phyloP scores from a whole-genome alignment of 2,113 vertebrate species.

The Forbesichthys papilliferus region DNA sequence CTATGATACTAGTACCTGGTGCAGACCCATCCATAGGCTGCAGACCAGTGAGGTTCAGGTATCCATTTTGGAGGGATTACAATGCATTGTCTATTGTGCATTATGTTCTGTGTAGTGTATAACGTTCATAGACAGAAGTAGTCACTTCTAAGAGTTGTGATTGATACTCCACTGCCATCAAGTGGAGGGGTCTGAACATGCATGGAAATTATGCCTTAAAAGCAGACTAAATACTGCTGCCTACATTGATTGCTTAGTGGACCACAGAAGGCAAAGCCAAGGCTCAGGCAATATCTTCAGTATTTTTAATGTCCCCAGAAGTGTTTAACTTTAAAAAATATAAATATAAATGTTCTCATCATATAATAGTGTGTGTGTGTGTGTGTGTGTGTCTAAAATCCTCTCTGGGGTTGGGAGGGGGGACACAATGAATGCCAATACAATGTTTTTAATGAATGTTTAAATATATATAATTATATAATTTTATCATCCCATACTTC shows the following conservation, averaged over 20 bases:
- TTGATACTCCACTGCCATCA: slow-evolving; percentile 63
- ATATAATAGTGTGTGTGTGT: not conserved
- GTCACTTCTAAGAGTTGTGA: not conserved
- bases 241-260: not conserved
- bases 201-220: not conserved
- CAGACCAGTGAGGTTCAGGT: slow-evolving; percentile 26
- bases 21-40: slow-evolving; percentile 50
- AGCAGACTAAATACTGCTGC: not conserved
- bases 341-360: no score
- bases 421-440: not conserved
- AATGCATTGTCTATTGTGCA: slow-evolving; percentile 15
- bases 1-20: slow-evolving; percentile 34
- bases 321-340: no score
- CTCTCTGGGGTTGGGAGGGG: not conserved
- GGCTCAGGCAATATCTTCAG: not conserved
- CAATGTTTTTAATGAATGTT: no score
- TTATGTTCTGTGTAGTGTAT: slow-evolving; percentile 18
- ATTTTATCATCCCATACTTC: no score
- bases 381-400: not conserved
- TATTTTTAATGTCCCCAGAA: no score
- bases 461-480: no score
- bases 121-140: slow-evolving; percentile 9
- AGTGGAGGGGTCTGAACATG: slow-evolving; percentile 42
- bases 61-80: slow-evolving; percentile 25
- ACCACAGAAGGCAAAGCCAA: not conserved